Conservation (phyloP, 2,113 vertebrate species). For the Stigmatopora nigra region DNA sequence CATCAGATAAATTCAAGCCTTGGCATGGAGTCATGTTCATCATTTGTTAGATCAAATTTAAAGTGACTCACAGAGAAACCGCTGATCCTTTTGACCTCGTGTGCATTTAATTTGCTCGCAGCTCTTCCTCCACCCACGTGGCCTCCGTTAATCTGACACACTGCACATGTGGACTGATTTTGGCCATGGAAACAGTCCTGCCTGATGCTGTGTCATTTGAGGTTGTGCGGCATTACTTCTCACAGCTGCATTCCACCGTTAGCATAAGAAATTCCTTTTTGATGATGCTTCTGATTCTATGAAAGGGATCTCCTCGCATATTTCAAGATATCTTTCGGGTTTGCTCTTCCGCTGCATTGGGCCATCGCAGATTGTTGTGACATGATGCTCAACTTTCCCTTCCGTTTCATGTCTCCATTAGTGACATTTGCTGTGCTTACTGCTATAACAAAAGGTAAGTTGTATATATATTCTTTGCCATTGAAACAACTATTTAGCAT, state of each 20-base stretch:
- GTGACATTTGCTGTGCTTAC: constrained; percentile 25
- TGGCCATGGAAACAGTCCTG: constrained; percentile 36
- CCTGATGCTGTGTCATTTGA: constrained; percentile 29
- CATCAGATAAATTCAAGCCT: neutral
- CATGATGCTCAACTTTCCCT: constrained; percentile 32
- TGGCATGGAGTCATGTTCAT: constrained; percentile 6
- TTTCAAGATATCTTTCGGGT: constrained; percentile 24
- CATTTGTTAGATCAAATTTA: constrained; percentile 33
- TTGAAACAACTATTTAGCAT: neutral
- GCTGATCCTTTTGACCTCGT: constrained; percentile 52
- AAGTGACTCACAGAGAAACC: constrained; percentile 21
- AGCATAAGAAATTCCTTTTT: neutral
- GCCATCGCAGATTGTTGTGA: neutral
- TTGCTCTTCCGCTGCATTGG: constrained; percentile 9
- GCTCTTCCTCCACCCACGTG: constrained; percentile 49
- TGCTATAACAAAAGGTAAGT: constrained; percentile 9
- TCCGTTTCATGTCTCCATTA: constrained; percentile 20
- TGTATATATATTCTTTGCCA: neutral
- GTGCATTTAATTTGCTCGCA: constrained; percentile 60
- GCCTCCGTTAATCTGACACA: constrained; percentile 50
- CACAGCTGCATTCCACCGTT: neutral
- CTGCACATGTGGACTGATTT: constrained; percentile 51
- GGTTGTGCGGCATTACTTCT: constrained; percentile 8
- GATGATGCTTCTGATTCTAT: neutral
- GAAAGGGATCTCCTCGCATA: constrained; percentile 4